Percentiles rank a stretch among this genome's conserved stretches.
Conservation (phyloP, 2,113 vertebrate genomes). For the Brienomyrus longianalis region DNA sequence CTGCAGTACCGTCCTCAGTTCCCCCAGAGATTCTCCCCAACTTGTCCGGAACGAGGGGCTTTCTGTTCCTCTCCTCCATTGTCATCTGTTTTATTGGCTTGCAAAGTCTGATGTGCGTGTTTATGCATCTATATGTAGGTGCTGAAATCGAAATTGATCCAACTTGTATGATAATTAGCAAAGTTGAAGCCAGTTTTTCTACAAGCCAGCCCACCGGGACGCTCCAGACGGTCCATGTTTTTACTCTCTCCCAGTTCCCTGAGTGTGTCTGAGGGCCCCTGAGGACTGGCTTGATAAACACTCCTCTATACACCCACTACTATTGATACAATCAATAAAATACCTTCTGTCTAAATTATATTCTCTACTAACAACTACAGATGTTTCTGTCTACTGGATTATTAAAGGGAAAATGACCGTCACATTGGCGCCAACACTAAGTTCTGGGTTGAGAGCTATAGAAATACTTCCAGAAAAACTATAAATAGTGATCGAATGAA, state of each 20-base stretch:
- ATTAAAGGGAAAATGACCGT: not conserved
- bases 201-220: not conserved
- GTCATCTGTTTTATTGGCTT: not conserved
- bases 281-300: not conserved
- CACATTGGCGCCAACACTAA: not conserved
- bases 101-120: not conserved
- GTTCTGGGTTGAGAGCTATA: not conserved
- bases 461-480: not conserved
- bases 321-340: not conserved
- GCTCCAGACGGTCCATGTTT: not conserved
- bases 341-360: not conserved
- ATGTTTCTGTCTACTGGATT: not conserved
- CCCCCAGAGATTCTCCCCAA: not conserved
- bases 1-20: not conserved
- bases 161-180: not conserved
- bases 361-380: not conserved
- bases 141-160: not conserved
- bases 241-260: not conserved
- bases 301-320: not conserved
- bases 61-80: not conserved
- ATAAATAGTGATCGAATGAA: not conserved
- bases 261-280: not conserved
- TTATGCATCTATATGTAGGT: not conserved
- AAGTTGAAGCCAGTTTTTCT: not conserved
- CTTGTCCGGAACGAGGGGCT: not conserved